Percentiles rank a stretch among this genome's conserved stretches.
Conservation (phyloP, 2,797 vertebrate species). For the Rhinella marina region DNA sequence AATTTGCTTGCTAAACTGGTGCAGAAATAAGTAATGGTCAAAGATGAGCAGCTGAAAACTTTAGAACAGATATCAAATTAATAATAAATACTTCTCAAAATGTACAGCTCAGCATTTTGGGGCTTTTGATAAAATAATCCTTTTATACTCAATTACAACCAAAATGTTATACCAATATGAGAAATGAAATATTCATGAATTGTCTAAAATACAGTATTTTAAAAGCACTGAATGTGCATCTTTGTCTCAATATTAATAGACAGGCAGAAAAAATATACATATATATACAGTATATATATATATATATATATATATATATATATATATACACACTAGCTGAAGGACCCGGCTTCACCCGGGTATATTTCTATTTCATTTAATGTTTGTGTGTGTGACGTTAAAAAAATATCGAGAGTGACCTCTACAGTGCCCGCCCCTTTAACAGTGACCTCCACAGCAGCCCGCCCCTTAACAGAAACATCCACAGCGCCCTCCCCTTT, state of each 20-base stretch:
- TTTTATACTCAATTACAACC: conserved; percentile 11
- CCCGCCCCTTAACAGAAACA: no score
- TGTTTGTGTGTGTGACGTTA: no score
- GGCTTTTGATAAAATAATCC: conserved; percentile 5
- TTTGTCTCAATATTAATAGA: neutral
- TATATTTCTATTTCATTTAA: no score
- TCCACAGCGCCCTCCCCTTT: no score
- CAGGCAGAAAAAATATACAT: neutral
- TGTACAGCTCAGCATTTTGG: neutral
- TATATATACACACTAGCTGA: no score
- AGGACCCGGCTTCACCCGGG: no score
- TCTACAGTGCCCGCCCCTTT: no score
- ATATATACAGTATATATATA: neutral
- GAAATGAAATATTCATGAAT: conserved; percentile 23
- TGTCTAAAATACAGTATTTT: conserved; percentile 21
- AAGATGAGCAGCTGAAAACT: neutral
- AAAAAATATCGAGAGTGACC: no score
- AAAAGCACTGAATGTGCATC: neutral
- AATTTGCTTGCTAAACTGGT: neutral
- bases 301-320: neutral
- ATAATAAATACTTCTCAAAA: neutral
- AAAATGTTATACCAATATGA: conserved; percentile 28
- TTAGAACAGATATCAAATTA: neutral
- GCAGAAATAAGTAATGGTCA: neutral
- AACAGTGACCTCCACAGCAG: no score